These are phyloP conservation scores for Ophthalmolycus amberensis DNA, from an alignment of 2,113 vertebrate species.

Conservation along the genomic window DNA sequence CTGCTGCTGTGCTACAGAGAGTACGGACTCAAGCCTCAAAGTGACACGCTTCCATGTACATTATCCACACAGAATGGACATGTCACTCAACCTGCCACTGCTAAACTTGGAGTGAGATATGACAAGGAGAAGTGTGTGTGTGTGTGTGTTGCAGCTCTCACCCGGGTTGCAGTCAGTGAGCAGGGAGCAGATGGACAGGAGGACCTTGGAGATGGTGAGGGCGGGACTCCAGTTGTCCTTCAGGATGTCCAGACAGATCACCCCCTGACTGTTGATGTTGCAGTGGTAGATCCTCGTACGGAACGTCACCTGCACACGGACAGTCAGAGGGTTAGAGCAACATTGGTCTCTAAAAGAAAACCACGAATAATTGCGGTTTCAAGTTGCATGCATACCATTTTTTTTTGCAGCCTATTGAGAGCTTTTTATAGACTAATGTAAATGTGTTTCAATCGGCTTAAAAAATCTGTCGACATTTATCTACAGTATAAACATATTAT, in stretches of 20 bases:
- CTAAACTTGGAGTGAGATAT: conserved; percentile 3
- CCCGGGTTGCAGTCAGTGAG: conserved; percentile 96
- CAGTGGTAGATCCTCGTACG: conserved; percentile 96
- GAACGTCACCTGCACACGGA: conserved; percentile 89
- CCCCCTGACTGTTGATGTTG: conserved; percentile 96
- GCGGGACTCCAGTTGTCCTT: conserved; percentile 97
- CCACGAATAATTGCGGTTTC: background rate
- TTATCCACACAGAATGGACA: conserved; percentile 44
- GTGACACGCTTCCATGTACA: conserved; percentile 20
- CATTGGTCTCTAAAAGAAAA: background rate
- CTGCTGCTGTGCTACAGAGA: conserved; percentile 12
- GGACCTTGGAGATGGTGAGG: conserved; percentile 94
- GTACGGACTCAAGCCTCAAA: background rate
- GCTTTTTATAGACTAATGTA: background rate
- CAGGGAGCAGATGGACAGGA: conserved; percentile 95
- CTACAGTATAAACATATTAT: too few relatives aligned
- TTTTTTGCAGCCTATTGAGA: too few relatives aligned
- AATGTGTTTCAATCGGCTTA: background rate
- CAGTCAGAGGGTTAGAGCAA: background rate
- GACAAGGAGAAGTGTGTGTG: conserved; percentile 5
- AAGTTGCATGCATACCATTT: background rate
- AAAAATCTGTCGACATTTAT: background rate
- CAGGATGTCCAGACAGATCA: conserved; percentile 96
- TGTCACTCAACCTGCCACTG: conserved; percentile 46
- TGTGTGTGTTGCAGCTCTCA: conserved; percentile 74